Conservation (phyloP, 1,140 invertebrate genomes). For the Physella acuta region DNA sequence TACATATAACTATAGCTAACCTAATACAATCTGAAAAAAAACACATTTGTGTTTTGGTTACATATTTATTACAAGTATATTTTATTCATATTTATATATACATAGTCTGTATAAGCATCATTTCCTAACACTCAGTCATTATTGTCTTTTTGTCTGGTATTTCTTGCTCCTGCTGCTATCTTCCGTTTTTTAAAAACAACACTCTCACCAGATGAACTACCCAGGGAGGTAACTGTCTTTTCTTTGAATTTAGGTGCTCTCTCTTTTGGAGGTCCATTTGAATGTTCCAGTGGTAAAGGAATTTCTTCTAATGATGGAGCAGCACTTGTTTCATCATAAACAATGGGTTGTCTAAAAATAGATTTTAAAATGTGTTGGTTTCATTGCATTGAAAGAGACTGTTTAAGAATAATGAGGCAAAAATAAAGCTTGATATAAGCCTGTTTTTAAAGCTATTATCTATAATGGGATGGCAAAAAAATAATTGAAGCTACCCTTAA, state of each 20-base stretch:
- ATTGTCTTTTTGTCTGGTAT: conserved; percentile 39
- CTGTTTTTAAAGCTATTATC: too few relatives aligned
- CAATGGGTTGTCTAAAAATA: conserved; percentile 13
- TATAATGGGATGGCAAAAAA: too few relatives aligned
- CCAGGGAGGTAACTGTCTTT: conserved; percentile 49
- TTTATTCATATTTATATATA: too few relatives aligned
- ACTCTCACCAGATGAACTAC: conserved; percentile 24
- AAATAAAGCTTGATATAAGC: too few relatives aligned
- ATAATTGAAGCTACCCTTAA: too few relatives aligned
- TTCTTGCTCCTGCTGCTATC: conserved; percentile 39
- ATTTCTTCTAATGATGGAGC: conserved; percentile 36
- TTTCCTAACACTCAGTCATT: conserved; percentile 27
- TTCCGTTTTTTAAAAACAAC: conserved; percentile 56
- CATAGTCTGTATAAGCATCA: not conserved
- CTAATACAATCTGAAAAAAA: too few relatives aligned
- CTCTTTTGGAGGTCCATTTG: conserved; percentile 12
- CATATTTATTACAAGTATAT: too few relatives aligned
- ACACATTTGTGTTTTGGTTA: too few relatives aligned
- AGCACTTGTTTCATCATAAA: conserved; percentile 15
- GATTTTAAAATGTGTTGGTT: not conserved
- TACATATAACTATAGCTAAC: too few relatives aligned
- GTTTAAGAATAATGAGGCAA: too few relatives aligned
- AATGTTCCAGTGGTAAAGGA: conserved; percentile 33
- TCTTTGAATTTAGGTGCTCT: conserved; percentile 48
- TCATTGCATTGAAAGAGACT: too few relatives aligned